Evolutionary conservation across 2,888 invertebrate species (phyloP), one percentile per base, ranked within the genome.

Genomic region (Metopia argyrocephala): DNA sequence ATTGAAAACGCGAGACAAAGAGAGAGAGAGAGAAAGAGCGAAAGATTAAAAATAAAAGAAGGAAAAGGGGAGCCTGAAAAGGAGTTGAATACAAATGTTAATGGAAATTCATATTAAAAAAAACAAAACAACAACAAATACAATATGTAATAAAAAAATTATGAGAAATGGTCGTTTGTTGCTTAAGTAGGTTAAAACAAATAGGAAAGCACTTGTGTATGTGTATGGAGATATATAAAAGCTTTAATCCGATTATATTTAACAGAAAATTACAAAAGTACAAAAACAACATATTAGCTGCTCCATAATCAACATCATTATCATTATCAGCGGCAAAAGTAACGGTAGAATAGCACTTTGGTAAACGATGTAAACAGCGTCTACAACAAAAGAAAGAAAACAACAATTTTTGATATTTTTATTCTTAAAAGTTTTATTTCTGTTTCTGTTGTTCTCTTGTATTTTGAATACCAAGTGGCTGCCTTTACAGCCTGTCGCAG

Each of bases 111-210:
- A 38, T 38, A 15, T 38, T 38, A 38, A 12, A 38, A 38, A 38
- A 12, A 38, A 38, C 9, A 9, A 38, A 38, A 38, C 12, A 38
- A 52, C 27, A 65, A 65, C 28, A 50, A 9, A 56, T 21, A 7
- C 4, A 57, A 15, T n/a, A n/a, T n/a, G n/a, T n/a, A n/a, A 61
- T 75, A 83, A 25, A 59, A 28, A 57, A 57, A 83, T 12, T 38
- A 38, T 38, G 83, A 79, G 84, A 83, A 82, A 83, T 76, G 83
- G 79, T 70, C 84, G 84, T 86, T 66, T 85, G 85, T 57, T 76
- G 64, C 85, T 27, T 66, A 62, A 70, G 78, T 78, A 66, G 74
- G 74, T 66, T 70, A 54, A 64, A 76, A 73, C 48, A 71, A 79
- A 66, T 75, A 76, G 59, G 21, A 65, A 68, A 31, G 50, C 57